Percentiles rank a stretch among this genome's conserved stretches.
These are phyloP conservation scores for Silvanus unidentatus DNA, from an alignment of 2,888 invertebrate genomes.

Conservation along the genomic window DNA sequence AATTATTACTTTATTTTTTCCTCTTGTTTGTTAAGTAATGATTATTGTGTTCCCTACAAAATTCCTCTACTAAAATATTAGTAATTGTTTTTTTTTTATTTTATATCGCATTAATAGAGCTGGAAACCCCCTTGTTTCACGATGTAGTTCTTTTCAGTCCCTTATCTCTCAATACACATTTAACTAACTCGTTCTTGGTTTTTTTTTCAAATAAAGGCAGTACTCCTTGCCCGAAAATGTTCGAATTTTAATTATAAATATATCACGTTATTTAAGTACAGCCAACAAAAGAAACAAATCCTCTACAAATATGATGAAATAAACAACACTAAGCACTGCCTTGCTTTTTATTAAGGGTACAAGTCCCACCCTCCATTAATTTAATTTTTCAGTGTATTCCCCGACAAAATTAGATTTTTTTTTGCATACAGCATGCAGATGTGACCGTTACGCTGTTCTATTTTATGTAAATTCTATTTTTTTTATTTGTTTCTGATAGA, in stretches of 20 bases:
- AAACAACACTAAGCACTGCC: constrained; percentile 15
- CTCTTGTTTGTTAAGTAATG: neutral
- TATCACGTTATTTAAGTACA: constrained; percentile 21
- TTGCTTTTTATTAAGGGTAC: constrained; percentile 3
- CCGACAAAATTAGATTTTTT: constrained; percentile 1
- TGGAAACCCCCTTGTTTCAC: constrained; percentile 28
- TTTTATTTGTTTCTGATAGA: constrained; percentile 39
- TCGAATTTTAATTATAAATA: constrained; percentile 7
- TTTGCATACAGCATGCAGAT: no score
- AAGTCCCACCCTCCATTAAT: neutral
- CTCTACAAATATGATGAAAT: no score
- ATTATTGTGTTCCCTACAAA: constrained; percentile 19
- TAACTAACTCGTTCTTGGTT: neutral
- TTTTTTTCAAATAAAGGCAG: neutral
- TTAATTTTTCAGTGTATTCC: neutral
- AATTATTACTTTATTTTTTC: constrained; percentile 21
- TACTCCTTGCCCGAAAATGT: no score
- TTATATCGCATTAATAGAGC: constrained; percentile 20
- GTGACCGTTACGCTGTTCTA: no score
- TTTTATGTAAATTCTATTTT: constrained; percentile 2
- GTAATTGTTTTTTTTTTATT: neutral
- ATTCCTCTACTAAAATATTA: constrained; percentile 16
- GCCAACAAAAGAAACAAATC: neutral
- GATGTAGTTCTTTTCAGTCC: constrained; percentile 29
- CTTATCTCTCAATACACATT: constrained; percentile 19